Base-by-base conservation (phyloP, 2,888 invertebrate species). In the Epirrhoe tristata region DNA sequence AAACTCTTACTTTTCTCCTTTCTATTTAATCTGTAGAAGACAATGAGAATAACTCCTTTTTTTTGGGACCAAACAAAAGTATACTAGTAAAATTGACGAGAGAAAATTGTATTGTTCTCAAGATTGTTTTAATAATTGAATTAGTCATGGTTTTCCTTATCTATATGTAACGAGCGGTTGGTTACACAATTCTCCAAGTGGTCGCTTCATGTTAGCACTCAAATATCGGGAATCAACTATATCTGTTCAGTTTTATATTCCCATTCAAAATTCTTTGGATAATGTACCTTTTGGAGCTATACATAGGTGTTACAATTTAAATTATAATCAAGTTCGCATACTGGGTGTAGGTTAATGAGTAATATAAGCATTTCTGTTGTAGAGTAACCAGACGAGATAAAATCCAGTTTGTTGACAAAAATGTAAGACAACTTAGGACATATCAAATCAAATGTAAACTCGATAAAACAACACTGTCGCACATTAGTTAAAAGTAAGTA, bases 381-480 rank as follows among this genome's bases (percentile, higher is more conserved):
- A 68, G 68, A 68, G 57, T 67, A 68, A 64, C 68, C 68, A 55
- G 64, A 57, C 68, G 54, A 68, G 64, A 61, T 68, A 61, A 56
- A 57, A 68, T 58, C 64, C 64, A 61, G 64, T 64, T 64, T 64
- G 48, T 67, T 64, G 68, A 61, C 63, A 71, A 70, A 65, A 63
- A 68, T 73, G 58, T 67, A 69, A 69, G 65, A 61, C 60, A 54
- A 58, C 58, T 56, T 76, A 77, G 75, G 70, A 77, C 77, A 80
- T 82, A 78, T 82, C 78, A 73, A 74, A 69, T 72, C 73, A 43
- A 75, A 73, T 79, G 74, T 77, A 73, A 78, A 24, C 12, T 67
- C 70, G 68, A 75, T 75, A 74, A 75, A 67, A 71, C 68, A 68
- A 75, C 76, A 70, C 75, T 82, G 74, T 76, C 79, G 71, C 75